Evolutionary conservation across 2,113 vertebrate species (phyloP), one percentile per base, ranked within the genome.

Genomic region (Proterorhinus semilunaris): DNA sequence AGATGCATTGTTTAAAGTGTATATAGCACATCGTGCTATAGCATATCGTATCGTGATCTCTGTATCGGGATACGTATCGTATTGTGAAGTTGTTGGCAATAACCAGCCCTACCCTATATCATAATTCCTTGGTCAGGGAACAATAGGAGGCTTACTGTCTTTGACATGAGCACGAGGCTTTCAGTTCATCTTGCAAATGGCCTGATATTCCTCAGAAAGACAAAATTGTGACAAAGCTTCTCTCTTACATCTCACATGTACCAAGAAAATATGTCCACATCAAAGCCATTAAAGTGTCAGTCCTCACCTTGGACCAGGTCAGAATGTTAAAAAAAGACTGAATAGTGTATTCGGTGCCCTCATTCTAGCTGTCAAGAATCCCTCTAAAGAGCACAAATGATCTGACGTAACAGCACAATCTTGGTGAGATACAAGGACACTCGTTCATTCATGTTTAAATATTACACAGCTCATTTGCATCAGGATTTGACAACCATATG

Each of bases 211-310:
- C 54, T 44, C 6, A 45, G 1, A 36, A 36, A 36, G 27, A 36
- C 27, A 36, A 36, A 16, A 43, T 11, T 42, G 76, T 27, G 7
- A 6, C 42, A 52, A 49, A 62, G 62, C 57, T 71, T 4, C 66
- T 54, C 43, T 42, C 45, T 74, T 74, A 69, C 82, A 80, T 59
- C 59, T 57, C 68, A 52, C 62, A 72, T 76, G 68, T 80, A 76
- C 50, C 50, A 69, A 71, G 68, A 44, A 85, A 85, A 80, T 67
- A 50, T 69, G 62, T 74, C 82, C 80, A 84, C 78, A 80, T 91
- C 80, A 86, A 88, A 90, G 72, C 77, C 85, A 87, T 89, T 86
- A 90, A 84, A 85, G 66, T 85, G 87, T 90, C 87, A 83, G 67
- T 66, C 70, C 75, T 42, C 61, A 67, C 55, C 73, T 72, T 53